These are phyloP conservation scores for Drosophila lowei DNA, from an alignment of 1,140 invertebrate species.

Conservation along the genomic window DNA sequence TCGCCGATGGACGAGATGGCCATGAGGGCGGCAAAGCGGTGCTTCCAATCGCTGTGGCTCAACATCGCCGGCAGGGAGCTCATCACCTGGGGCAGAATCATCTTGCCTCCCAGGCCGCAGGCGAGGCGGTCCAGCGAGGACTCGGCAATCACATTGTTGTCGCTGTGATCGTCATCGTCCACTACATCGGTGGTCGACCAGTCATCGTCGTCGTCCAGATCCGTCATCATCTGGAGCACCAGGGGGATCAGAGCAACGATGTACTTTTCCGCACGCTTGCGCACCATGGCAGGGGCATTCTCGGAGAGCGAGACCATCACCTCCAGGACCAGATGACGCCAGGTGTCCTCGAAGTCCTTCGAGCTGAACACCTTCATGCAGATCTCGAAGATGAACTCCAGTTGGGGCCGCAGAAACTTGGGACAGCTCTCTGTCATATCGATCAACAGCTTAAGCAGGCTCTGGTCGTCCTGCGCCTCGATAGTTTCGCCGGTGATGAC, in stretches of 20 bases:
- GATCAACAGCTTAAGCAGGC: slow-evolving; percentile 94
- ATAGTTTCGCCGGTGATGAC: slow-evolving; percentile 87
- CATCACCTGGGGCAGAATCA: slow-evolving; percentile 95
- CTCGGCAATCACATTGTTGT: slow-evolving; percentile 97
- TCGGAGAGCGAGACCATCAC: slow-evolving; percentile 97
- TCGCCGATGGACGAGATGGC: slow-evolving; percentile 99
- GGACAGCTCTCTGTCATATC: slow-evolving; percentile 97
- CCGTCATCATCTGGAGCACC: slow-evolving; percentile 97
- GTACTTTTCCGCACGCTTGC: slow-evolving; percentile 93
- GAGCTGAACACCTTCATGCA: slow-evolving; percentile 94
- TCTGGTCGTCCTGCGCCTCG: slow-evolving; percentile 93
- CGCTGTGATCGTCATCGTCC: slow-evolving; percentile 92
- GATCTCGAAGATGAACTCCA: slow-evolving; percentile 94
- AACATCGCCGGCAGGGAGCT: slow-evolving; percentile 94
- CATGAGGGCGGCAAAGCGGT: slow-evolving; percentile 98
- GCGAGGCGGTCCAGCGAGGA: slow-evolving; percentile 97
- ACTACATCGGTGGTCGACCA: slow-evolving; percentile 92
- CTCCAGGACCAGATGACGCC: slow-evolving; percentile 96
- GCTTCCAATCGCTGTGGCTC: slow-evolving; percentile 91
- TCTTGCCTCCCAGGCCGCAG: slow-evolving; percentile 97
- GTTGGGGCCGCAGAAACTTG: slow-evolving; percentile 94
- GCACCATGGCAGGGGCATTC: slow-evolving; percentile 96
- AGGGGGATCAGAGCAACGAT: slow-evolving; percentile 91
- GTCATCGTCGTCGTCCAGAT: slow-evolving; percentile 89
- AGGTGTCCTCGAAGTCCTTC: slow-evolving; percentile 90